phyloP scores from a whole-genome alignment of 1,140 invertebrate species.

The Kradibia gibbosae region DNA sequence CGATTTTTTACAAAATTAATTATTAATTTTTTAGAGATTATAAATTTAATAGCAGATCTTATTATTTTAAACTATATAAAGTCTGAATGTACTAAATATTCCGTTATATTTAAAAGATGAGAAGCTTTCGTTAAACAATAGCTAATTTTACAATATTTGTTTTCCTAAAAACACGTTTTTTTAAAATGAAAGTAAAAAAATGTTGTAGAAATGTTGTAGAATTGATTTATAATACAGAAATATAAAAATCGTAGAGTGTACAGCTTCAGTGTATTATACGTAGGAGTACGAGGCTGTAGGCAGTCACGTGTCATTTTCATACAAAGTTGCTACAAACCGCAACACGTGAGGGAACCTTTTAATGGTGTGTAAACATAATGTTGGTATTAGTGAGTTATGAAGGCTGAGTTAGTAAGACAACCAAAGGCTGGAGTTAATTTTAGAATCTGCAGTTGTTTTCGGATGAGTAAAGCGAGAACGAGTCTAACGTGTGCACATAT shows the following conservation, averaged over 20 bases:
- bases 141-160: no score
- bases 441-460: constrained; percentile 9
- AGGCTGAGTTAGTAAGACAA: constrained; percentile 15
- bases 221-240: background rate
- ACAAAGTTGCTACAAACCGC: constrained; percentile 15
- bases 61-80: no score
- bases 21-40: no score
- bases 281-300: background rate
- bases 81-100: no score
- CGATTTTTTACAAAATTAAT: no score
- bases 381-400: background rate
- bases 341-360: constrained; percentile 21
- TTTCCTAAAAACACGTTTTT: no score
- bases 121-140: no score
- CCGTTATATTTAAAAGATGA: no score
- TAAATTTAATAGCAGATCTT: no score
- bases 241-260: background rate
- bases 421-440: constrained; percentile 7
- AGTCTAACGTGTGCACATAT: background rate
- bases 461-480: background rate
- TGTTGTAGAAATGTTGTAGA: background rate
- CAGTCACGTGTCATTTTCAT: constrained; percentile 13
- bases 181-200: no score
- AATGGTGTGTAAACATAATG: background rate
- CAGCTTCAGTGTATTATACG: background rate